Percentiles rank a stretch among this genome's conserved stretches.
Evolutionary conservation across 92 coral and sea anemone genomes (phyloP).

Genomic region (Palythoa caribaeorum): DNA sequence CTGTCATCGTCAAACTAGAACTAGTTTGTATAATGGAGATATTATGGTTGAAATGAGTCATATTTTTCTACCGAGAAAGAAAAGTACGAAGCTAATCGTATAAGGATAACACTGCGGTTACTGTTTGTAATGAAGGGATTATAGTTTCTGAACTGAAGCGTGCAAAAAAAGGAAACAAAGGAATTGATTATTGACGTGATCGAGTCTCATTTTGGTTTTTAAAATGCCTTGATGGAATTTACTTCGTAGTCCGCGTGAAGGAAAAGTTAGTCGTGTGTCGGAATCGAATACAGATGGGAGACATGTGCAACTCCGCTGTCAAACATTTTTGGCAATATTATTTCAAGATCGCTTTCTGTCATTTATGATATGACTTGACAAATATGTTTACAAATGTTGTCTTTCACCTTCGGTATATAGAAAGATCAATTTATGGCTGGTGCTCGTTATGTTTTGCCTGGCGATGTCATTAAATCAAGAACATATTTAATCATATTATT

Average conservation of each 20-base stretch:
- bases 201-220: not conserved
- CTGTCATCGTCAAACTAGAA: slow-evolving; percentile 5
- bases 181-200: not conserved
- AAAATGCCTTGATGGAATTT: not conserved
- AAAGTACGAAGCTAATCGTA: not conserved
- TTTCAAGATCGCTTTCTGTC: slow-evolving; percentile 6
- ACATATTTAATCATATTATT: not conserved
- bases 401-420: not conserved
- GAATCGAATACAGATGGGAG: not conserved
- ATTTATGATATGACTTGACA: not conserved
- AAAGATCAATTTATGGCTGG: not conserved
- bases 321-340: not conserved
- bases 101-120: not conserved
- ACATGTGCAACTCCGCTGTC: not conserved
- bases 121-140: not conserved
- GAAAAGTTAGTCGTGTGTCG: not conserved
- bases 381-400: slow-evolving; percentile 4
- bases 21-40: not conserved
- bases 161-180: slow-evolving; percentile 12
- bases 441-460: not conserved
- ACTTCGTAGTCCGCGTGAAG: not conserved
- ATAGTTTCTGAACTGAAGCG: slow-evolving; percentile 27
- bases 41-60: not conserved
- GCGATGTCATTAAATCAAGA: not conserved
- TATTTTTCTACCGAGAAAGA: not conserved